Evolutionary conservation across 2,113 vertebrate genomes (phyloP), one percentile per base, ranked within the genome.

Genomic region (Ceyx cyanopectus): DNA sequence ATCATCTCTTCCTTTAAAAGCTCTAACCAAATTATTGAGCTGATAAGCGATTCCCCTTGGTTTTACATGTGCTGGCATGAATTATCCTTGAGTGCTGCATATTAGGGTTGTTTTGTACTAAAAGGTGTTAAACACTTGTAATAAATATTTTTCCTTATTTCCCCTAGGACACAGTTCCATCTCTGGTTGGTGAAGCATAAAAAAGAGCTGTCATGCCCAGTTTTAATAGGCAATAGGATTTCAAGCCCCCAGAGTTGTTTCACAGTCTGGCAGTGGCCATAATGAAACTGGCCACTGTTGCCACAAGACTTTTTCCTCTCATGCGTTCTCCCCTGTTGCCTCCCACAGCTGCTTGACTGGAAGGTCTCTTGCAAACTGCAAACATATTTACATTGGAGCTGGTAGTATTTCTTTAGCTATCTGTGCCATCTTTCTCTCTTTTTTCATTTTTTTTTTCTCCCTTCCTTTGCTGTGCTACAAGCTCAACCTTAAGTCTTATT

Each of bases 101-200:
- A 96, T 94, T 95, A 96, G 94, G 93, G 91, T 95, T 97, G 96
- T 97, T 97, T 97, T 97, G 97, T 97, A 97, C 95, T 97, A 97
- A 97, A 97, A 97, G 97, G 97, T 97, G 96, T 97, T 97, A 97
- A 97, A 97, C 96, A 97, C 96, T 96, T 96, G 97, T 97, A 96
- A 97, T 97, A 97, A 97, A 97, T 97, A 97, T 97, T 97, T 97
- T 97, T 97, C 96, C 94, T 97, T 97, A 97, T 97, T 97, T 97
- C 96, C 96, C 96, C 66, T 83, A 96, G 97, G 96, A 96, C 89
- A 77, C 89, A 81, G 94, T 93, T 96, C 97, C 91, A 97, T 96
- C 97, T 96, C 96, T 97, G 95, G 94, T 95, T 97, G 96, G 97
- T 96, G 97, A 97, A 97, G 96, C 97, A 97, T 97, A 97, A 97